phyloP scores from a whole-genome alignment of 2,797 vertebrate genomes.

The Malacoraja senta region DNA sequence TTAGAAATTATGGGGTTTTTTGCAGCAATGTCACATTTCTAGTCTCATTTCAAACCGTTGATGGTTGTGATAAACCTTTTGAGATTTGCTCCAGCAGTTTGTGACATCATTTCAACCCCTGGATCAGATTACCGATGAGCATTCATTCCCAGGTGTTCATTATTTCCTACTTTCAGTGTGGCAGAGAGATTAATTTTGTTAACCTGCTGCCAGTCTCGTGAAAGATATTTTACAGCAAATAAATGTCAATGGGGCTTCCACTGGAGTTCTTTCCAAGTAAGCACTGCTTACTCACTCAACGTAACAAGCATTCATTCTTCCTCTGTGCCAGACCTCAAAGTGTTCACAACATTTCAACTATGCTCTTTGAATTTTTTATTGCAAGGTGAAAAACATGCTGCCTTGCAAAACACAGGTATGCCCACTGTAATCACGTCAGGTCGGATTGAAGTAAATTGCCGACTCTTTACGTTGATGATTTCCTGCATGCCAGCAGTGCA shows the following conservation, averaged over 20 bases:
- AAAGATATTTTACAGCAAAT: constrained; percentile 2
- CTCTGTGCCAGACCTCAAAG: background rate
- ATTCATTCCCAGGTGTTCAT: constrained; percentile 2
- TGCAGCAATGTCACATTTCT: background rate
- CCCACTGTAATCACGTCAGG: background rate
- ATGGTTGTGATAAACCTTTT: constrained; percentile 5
- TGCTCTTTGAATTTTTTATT: background rate
- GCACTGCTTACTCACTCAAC: background rate
- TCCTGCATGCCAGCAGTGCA: background rate
- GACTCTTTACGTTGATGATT: background rate
- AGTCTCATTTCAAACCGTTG: background rate
- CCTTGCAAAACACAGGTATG: background rate
- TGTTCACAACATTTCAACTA: background rate
- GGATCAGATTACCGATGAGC: background rate
- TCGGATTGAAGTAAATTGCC: background rate
- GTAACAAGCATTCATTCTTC: background rate
- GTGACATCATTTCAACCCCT: constrained; percentile 9
- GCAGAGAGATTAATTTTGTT: background rate
- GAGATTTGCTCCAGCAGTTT: background rate
- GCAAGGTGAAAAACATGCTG: background rate
- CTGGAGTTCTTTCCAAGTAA: background rate
- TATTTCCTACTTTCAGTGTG: constrained; percentile 9
- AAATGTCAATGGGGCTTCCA: background rate
- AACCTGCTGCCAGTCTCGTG: background rate
- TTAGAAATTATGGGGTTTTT: background rate